These are phyloP conservation scores for Plutomurus gul DNA, from an alignment of 1,140 invertebrate species.

Conservation along the genomic window DNA sequence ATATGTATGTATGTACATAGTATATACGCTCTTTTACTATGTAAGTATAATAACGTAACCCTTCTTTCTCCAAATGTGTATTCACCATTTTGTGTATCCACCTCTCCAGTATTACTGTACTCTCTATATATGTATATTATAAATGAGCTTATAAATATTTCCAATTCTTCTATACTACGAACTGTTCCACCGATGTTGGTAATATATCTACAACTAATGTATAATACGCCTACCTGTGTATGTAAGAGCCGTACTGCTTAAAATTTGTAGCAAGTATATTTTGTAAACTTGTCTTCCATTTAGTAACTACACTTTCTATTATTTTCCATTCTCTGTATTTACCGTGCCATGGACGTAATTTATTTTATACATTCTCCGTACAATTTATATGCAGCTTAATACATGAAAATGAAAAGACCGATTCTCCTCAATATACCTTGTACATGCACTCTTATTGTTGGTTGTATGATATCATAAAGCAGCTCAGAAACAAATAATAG, in stretches of 20 bases:
- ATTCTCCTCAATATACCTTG: neutral
- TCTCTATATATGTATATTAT: no score
- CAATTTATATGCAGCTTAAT: conserved; percentile 15
- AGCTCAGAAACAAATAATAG: neutral
- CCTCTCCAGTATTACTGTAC: no score
- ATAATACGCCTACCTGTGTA: no score
- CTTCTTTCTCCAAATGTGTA: conserved; percentile 16
- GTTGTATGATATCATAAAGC: neutral
- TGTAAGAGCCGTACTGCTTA: no score
- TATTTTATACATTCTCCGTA: conserved; percentile 6
- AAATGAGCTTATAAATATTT: no score
- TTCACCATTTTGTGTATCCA: no score
- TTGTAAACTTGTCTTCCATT: neutral
- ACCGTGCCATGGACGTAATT: conserved; percentile 1
- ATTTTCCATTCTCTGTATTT: neutral
- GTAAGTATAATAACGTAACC: conserved; percentile 5
- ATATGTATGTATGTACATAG: neutral
- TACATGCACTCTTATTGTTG: neutral
- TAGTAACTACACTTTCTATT: no score
- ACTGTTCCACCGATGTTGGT: no score
- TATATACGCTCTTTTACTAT: no score
- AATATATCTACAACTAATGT: no score
- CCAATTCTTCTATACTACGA: no score
- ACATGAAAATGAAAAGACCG: conserved; percentile 10
- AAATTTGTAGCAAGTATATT: no score